Conservation (phyloP, 2,797 vertebrate species). For the Alectoris magna region DNA sequence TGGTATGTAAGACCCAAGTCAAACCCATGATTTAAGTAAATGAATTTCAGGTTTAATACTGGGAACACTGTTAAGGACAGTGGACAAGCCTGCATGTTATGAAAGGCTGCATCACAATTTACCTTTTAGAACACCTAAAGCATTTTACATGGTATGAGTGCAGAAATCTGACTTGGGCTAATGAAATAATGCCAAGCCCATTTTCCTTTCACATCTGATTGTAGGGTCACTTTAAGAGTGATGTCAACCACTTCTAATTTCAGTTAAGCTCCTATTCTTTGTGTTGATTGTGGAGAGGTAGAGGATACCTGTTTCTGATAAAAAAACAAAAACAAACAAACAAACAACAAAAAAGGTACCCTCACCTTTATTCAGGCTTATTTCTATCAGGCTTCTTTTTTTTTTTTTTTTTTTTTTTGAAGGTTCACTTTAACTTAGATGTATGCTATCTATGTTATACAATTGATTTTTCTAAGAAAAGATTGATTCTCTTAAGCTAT, state of each 20-base stretch:
- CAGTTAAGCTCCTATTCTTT: not conserved
- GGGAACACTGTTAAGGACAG: not conserved
- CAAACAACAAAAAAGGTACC: too few relatives aligned
- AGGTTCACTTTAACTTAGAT: not conserved
- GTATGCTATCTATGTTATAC: not conserved
- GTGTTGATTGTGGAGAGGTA: not conserved
- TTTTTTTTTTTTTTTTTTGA: not conserved
- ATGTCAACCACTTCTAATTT: not conserved
- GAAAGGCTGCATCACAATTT: not conserved
- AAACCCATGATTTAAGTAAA: not conserved
- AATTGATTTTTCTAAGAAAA: not conserved
- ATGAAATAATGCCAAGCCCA: not conserved
- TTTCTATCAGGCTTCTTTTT: too few relatives aligned
- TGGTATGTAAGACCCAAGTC: not conserved
- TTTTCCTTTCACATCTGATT: not conserved
- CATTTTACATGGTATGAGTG: not conserved
- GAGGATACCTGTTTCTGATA: not conserved
- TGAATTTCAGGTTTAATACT: constrained; percentile 11
- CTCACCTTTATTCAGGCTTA: not conserved
- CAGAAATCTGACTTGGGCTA: not conserved
- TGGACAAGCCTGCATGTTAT: not conserved
- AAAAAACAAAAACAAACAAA: too few relatives aligned
- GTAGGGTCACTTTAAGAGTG: not conserved
- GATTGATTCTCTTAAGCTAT: not conserved
- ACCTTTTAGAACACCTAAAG: not conserved